Evolutionary conservation across 2,888 invertebrate genomes (phyloP).

Genomic region (Platypus cylindrus): DNA sequence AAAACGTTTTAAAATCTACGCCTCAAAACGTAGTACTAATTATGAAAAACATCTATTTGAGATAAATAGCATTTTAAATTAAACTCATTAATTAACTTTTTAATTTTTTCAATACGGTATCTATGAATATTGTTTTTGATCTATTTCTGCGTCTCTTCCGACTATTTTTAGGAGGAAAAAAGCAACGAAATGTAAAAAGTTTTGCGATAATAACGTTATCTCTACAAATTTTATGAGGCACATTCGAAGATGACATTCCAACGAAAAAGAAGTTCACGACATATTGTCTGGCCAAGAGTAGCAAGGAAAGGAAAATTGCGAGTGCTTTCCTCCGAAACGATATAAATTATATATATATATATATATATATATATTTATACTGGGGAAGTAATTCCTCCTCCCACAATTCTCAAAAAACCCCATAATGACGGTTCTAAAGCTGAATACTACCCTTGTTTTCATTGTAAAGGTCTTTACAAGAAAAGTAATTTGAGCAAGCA

Average conservation of each 20-base stretch:
- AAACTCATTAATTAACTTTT: no score
- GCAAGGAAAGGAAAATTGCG: conserved; percentile 9
- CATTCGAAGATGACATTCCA: conserved; percentile 10
- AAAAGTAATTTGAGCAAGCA: not conserved
- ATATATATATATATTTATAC: conserved; percentile 10
- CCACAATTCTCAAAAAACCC: no score
- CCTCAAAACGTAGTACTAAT: no score
- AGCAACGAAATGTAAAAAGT: not conserved
- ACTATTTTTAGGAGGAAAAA: no score
- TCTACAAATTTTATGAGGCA: conserved; percentile 16
- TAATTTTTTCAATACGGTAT: no score
- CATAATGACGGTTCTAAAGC: not conserved
- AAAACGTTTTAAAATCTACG: no score
- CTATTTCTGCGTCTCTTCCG: no score
- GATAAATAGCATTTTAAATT: no score
- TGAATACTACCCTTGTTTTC: not conserved
- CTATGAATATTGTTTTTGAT: no score
- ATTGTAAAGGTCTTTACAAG: not conserved
- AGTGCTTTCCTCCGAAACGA: conserved; percentile 8
- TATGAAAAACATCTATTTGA: no score
- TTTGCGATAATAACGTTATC: conserved; percentile 9
- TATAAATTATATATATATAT: no score
- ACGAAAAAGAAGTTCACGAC: conserved; percentile 11
- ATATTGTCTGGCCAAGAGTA: conserved; percentile 10
- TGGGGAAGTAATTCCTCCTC: conserved; percentile 7